phyloP scores from a whole-genome alignment of 2,113 vertebrate species.

The Siniperca chuatsi region DNA sequence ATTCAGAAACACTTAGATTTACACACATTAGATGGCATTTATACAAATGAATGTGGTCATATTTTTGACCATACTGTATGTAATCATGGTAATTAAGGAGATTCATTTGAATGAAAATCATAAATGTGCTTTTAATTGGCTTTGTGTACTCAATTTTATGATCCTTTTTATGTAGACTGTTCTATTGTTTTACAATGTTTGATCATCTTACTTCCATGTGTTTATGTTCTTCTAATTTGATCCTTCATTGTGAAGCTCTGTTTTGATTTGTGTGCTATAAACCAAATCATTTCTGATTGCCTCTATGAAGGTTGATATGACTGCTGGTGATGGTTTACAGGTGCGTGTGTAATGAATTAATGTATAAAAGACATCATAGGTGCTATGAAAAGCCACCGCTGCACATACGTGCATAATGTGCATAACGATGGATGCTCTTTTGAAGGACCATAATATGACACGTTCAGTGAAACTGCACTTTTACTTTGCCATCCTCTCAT shows the following conservation, averaged over 20 bases:
- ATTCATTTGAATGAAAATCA: conserved; percentile 16
- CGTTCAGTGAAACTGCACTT: background rate
- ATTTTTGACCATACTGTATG: background rate
- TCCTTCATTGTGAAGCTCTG: background rate
- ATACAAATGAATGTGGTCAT: background rate
- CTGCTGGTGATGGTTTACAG: conserved; percentile 27
- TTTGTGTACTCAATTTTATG: background rate
- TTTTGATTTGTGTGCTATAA: conserved; percentile 23
- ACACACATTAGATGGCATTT: background rate
- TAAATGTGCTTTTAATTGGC: conserved; percentile 1
- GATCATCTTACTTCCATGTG: conserved; percentile 21
- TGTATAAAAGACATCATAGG: conserved; percentile 11
- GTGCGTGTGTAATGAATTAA: conserved; percentile 32
- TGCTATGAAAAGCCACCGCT: conserved; percentile 10
- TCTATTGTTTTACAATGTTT: conserved; percentile 8
- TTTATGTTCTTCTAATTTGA: conserved; percentile 22
- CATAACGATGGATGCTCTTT: background rate
- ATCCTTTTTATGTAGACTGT: conserved; percentile 6
- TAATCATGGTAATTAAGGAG: background rate
- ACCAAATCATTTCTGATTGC: conserved; percentile 35
- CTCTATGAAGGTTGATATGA: conserved; percentile 17
- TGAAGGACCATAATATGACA: background rate
- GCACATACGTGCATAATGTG: background rate
- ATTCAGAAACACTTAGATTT: background rate
- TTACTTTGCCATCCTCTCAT: background rate